Conservation (phyloP, 2,797 vertebrate genomes). For the Eremophila alpestris region DNA sequence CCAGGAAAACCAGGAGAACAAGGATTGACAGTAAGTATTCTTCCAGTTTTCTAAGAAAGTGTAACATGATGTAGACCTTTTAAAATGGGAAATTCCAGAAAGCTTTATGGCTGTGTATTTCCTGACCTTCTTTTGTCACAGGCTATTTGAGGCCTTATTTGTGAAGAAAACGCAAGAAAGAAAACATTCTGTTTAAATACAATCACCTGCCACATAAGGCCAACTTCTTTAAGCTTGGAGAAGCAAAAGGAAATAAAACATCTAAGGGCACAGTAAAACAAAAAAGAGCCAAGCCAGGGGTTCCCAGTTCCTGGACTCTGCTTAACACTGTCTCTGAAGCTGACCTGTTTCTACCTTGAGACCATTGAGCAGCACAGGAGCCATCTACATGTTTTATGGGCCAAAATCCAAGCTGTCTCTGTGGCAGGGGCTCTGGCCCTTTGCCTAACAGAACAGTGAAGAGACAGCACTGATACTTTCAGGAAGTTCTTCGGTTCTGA, state of each 20-base stretch:
- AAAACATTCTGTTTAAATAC: neutral
- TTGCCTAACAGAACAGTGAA: neutral
- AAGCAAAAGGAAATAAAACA: neutral
- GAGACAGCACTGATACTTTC: neutral
- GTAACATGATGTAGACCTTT: neutral
- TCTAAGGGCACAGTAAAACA: neutral
- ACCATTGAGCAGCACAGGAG: neutral
- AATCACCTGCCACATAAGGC: neutral
- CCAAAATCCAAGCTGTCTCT: neutral
- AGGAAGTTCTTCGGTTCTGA: neutral
- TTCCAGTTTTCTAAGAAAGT: neutral
- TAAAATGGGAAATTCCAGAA: neutral
- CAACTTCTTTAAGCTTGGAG: neutral
- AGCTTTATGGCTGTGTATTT: neutral
- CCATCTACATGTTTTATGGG: neutral
- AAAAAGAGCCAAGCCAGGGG: neutral
- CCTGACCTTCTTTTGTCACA: neutral
- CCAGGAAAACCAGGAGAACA: slow-evolving; percentile 88
- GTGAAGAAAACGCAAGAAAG: neutral
- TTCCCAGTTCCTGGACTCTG: neutral
- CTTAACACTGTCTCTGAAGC: neutral
- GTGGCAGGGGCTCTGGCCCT: neutral
- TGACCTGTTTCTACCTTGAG: neutral
- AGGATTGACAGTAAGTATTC: slow-evolving; percentile 84
- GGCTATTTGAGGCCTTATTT: neutral